Conservation (phyloP, 2,797 vertebrate genomes). For the Sebastes hubbsi region DNA sequence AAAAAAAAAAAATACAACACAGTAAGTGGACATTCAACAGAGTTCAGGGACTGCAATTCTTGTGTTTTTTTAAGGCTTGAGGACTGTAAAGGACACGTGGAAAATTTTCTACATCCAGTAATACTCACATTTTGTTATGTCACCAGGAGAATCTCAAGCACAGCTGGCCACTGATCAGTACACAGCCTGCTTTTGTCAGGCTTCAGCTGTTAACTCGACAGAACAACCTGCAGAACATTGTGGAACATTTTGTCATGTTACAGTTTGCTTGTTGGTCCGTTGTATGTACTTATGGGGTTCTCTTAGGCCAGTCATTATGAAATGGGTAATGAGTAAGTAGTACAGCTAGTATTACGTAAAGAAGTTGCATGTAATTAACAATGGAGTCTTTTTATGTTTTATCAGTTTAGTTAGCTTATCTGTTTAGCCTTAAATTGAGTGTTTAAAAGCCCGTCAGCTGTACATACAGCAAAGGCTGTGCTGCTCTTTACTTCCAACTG, state of each 20-base stretch:
- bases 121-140: slow-evolving; percentile 6
- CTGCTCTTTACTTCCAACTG: slow-evolving; percentile 14
- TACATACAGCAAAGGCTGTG: background rate
- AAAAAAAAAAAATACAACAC: background rate
- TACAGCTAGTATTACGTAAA: background rate
- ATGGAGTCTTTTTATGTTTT: background rate
- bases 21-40: background rate
- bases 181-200: background rate
- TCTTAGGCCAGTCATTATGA: background rate
- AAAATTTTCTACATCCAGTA: background rate
- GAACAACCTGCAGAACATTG: slow-evolving; percentile 9
- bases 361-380: background rate
- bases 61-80: background rate
- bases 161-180: slow-evolving; percentile 21
- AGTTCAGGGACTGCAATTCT: background rate
- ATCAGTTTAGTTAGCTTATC: background rate
- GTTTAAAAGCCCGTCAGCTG: slow-evolving; percentile 5
- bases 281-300: background rate
- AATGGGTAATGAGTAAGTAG: background rate
- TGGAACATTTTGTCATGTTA: background rate
- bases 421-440: background rate
- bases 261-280: background rate
- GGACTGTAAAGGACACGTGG: background rate
- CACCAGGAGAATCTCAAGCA: slow-evolving; percentile 19
- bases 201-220: slow-evolving; percentile 2